Percentiles rank a stretch among this genome's conserved stretches.
phyloP scores from a whole-genome alignment of 2,113 vertebrate species.

The Cacatua alba region DNA sequence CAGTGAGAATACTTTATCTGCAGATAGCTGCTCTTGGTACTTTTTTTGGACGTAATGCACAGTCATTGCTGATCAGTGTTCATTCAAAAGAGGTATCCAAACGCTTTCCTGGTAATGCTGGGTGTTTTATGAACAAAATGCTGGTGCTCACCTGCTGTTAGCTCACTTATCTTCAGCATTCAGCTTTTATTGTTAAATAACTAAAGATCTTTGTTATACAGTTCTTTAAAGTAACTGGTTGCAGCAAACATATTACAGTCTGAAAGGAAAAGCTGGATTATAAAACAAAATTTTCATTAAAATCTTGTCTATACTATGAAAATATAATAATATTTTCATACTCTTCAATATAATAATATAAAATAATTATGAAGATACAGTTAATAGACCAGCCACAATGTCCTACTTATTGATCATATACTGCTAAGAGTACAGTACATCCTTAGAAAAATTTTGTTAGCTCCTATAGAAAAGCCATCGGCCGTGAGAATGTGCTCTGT shows the following conservation, averaged over 20 bases:
- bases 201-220: not conserved
- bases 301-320: not conserved
- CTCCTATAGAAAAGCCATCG: not conserved
- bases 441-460: not conserved
- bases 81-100: not conserved
- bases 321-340: not conserved
- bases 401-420: not conserved
- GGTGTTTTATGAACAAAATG: not conserved
- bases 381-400: not conserved
- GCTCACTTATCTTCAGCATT: not conserved
- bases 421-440: not conserved
- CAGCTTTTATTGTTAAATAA: not conserved
- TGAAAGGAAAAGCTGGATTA: not conserved
- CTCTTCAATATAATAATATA: not conserved
- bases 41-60: not conserved
- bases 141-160: not conserved
- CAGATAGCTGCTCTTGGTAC: fast-evolving
- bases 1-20: not conserved
- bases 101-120: not conserved
- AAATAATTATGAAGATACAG: not conserved
- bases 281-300: not conserved
- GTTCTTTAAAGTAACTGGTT: not conserved
- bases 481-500: not conserved
- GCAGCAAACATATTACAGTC: not conserved
- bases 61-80: not conserved